Base-by-base conservation (phyloP, 30 jellyfish, hydroid and myxozoan genomes). In the Cassiopea andromeda region DNA sequence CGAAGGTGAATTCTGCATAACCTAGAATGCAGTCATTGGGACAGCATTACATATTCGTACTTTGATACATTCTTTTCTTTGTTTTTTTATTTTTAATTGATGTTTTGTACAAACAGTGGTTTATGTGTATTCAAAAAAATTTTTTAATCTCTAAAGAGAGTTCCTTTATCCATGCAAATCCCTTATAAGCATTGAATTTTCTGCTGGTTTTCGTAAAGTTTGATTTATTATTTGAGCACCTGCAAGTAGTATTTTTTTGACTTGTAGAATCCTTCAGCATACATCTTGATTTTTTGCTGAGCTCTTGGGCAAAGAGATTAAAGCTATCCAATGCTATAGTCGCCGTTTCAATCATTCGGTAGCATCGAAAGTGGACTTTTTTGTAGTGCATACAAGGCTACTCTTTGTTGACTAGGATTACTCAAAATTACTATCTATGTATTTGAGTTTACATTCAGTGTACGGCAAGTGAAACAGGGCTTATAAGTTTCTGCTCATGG, bases 231-330 rank as follows among this genome's bases (percentile, higher is more conserved):
- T 64, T 64, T 64, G 54, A 70, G 27, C 79, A 70, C 79, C 79
- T 70, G 79, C 54, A 19, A 16, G 57, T 6, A 3, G 38, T 2
- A 1, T 54, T 4, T 14, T 4, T 66, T 66, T 70, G 57, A 70
- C 4, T 4, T 9, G 2, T 12, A 70, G 49, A 70, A 70, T 4
- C 27, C 79, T 43, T 70, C 27, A 10, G 4, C 15, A 18, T 70
- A 5, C 17, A 43, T 2, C 54, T 16, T 6, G 4, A 16, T 54
- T 15, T 27, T 43, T 5, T 18, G 79, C 15, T 70, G 4, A 70
- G 50, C 27, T 54, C 79, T 70, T 19, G 57, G 16, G 79, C n/a
- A 70, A 70, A 70, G 49, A 70, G 79, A 70, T 70, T 70, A 70
- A 18, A 9, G 1, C 27, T 17, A 70, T 70, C 79, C 54, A 18